Evolutionary conservation across 2,113 vertebrate species (phyloP), one percentile per base, ranked within the genome.

Genomic region (Sinocyclocheilus anophthalmus): DNA sequence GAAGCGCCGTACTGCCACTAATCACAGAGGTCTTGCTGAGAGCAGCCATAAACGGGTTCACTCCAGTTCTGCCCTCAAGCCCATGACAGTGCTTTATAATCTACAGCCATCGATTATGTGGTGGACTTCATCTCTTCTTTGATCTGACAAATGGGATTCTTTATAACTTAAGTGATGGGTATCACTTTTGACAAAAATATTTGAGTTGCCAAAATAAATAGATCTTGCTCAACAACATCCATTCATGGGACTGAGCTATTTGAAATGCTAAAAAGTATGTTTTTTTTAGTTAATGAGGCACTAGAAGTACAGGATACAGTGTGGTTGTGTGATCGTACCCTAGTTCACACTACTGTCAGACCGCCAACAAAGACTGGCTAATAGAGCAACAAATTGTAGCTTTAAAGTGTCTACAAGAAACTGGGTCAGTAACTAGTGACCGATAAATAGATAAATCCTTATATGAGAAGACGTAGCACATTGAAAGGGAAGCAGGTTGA

Each of bases 11-110:
- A 76, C 42, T 83, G 48, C 79, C 61, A 79, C 83, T 90, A 90
- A 90, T 90, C 84, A 90, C 73, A 91, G 87, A 83, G 73, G 33
- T 20, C 81, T 63, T 37, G 42, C n/a, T 53, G 18, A 24, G 18
- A 81, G 33, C 48, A 70, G 77, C 63, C 61, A 24, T 83, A 76
- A 76, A 83, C 26, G 42, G 50, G 53, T 42, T 82, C 70, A 59
- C 37, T 79, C 39, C 83, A 22, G 65, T 55, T 69, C 55, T 83
- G 81, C 78, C 48, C 72, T 75, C 9, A 69, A 70, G 20, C 81
- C 59, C 72, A 57, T 14, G 30, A 80, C 75, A 75, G 61, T 57
- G 76, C 73, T 59, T 45, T 26, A 76, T 85, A 39, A 81, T 87
- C 80, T 79, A 84, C 39, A 88, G 45, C 42, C 33, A 59, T 78